A percentile compares a stretch with the other conserved stretches of the same genome.
These are phyloP conservation scores for Cynocephalus volans DNA, from an alignment of 2,113 vertebrate genomes.

Conservation along the genomic window DNA sequence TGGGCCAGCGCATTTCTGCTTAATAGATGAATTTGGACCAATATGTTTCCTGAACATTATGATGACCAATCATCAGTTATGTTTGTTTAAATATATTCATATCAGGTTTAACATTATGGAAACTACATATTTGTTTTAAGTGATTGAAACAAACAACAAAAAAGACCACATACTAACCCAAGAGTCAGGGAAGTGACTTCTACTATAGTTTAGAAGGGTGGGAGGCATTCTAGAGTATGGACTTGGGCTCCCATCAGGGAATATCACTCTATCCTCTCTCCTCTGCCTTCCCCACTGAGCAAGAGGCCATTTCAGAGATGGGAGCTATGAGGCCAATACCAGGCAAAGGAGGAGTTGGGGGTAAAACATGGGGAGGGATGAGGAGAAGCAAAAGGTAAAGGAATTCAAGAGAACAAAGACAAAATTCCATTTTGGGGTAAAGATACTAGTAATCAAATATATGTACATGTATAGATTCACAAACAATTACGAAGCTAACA, in stretches of 20 bases:
- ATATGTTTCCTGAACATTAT: neutral
- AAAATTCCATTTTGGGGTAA: neutral
- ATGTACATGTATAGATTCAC: neutral
- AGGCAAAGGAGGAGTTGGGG: neutral
- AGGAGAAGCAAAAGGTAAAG: neutral
- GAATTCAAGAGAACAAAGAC: neutral
- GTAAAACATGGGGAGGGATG: neutral
- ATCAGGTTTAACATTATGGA: neutral
- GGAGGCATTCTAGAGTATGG: too few relatives aligned
- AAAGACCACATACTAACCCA: neutral
- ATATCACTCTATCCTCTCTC: rapidly evolving
- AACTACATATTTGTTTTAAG: neutral
- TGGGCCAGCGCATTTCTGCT: neutral
- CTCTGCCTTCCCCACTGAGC: neutral
- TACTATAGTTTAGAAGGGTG: neutral
- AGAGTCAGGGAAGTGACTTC: neutral
- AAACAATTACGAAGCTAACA: neutral
- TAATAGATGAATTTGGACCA: neutral
- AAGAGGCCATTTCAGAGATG: neutral
- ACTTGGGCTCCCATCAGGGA: neutral
- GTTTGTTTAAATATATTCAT: neutral
- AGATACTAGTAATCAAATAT: neutral
- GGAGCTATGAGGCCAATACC: rapidly evolving
- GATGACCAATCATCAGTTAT: neutral
- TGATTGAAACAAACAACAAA: neutral